Evolutionary conservation across 2,797 vertebrate genomes (phyloP).

Genomic region (Iguana delicatissima): DNA sequence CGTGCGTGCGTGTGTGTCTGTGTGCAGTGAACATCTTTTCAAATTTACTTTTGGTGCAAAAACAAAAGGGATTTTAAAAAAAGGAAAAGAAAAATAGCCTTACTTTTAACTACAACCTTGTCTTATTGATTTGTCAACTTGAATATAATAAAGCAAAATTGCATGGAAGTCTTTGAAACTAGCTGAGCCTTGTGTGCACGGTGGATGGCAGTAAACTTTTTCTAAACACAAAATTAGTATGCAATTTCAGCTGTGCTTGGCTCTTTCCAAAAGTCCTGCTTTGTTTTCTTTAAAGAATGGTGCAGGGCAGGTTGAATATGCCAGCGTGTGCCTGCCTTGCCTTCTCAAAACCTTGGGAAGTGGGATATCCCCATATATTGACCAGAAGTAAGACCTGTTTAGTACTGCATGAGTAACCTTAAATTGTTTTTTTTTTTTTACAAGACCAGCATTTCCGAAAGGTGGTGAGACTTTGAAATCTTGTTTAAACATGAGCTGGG

Average conservation of each 20-base stretch:
- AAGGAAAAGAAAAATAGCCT: constrained; percentile 66
- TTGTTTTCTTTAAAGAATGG: constrained; percentile 27
- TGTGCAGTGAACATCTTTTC: constrained; percentile 8
- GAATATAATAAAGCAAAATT: constrained; percentile 64
- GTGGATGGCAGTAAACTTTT: constrained; percentile 26
- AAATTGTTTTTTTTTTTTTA: not conserved
- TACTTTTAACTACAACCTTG: constrained; percentile 65
- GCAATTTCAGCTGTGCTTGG: not conserved
- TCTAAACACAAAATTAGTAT: not conserved
- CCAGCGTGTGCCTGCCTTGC: constrained; percentile 38
- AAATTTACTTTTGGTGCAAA: constrained; percentile 51
- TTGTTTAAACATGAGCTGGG: constrained; percentile 1
- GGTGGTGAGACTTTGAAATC: not conserved
- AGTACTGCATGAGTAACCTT: constrained; percentile 22
- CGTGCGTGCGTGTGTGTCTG: not conserved
- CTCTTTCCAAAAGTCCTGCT: constrained; percentile 17
- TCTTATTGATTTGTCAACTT: constrained; percentile 63
- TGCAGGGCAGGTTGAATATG: constrained; percentile 17
- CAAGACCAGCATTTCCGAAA: constrained; percentile 18
- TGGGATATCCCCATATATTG: not conserved
- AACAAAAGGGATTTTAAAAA: not conserved
- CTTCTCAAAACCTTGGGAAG: constrained; percentile 27
- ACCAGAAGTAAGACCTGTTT: constrained; percentile 20
- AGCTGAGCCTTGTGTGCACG: constrained; percentile 17
- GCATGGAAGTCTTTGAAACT: constrained; percentile 55